A percentile compares a stretch with the other conserved stretches of the same genome.
phyloP scores from a whole-genome alignment of 1,140 invertebrate species.

The Schlechtendalia chinensis region DNA sequence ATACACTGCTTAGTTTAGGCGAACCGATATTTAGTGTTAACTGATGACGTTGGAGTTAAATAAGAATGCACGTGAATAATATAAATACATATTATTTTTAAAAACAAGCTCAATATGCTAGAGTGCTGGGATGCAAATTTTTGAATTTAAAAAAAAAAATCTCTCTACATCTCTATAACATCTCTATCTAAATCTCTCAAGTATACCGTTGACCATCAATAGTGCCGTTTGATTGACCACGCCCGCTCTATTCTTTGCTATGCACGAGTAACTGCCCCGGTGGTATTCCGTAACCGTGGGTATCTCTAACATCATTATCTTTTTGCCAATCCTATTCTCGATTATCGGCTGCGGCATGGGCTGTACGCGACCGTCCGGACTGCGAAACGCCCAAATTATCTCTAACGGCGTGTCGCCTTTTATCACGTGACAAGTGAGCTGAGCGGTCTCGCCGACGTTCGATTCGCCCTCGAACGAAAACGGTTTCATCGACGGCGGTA shows the following conservation, averaged over 20 bases:
- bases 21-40: too few relatives aligned
- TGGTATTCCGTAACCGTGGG: conserved; percentile 54
- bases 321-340: conserved; percentile 48
- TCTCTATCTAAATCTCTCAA: too few relatives aligned
- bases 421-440: conserved; percentile 66
- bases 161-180: too few relatives aligned
- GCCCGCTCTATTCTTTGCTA: conserved; percentile 57
- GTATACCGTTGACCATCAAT: conserved; percentile 54
- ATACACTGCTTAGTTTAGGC: too few relatives aligned
- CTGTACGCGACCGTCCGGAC: conserved; percentile 51
- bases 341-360: conserved; percentile 51
- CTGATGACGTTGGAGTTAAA: background rate
- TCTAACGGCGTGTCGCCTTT: conserved; percentile 74
- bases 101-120: conserved; percentile 8
- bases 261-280: conserved; percentile 60
- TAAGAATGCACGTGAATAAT: conserved; percentile 1
- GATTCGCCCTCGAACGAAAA: conserved; percentile 59
- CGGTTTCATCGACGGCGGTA: conserved; percentile 58
- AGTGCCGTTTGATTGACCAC: conserved; percentile 52
- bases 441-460: conserved; percentile 59
- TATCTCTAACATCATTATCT: conserved; percentile 52
- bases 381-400: conserved; percentile 67
- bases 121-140: background rate
- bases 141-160: background rate
- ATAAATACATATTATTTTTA: too few relatives aligned